Base-by-base conservation (phyloP, 2,888 invertebrate genomes). In the Dendrolimus pini region DNA sequence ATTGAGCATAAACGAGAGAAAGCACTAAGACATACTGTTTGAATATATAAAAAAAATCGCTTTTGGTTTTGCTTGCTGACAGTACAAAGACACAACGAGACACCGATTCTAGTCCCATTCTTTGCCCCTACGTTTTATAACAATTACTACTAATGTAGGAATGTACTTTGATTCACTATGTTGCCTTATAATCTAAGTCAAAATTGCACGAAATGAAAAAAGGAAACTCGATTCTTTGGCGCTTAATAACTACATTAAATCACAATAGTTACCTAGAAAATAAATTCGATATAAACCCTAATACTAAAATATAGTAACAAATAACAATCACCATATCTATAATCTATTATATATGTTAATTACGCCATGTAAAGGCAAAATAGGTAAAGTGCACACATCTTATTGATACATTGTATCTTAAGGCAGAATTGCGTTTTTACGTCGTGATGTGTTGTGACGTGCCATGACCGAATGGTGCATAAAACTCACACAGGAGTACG, bases 211-310 rank as follows among this genome's bases (percentile, higher is more conserved):
- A 75, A 30, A 30, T 30, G 30, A 30, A 65, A 68, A 76, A 75
- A 76, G 81, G 82, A 80, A 85, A 80, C 77, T 75, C 67, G 69
- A 77, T 79, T 85, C 89, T 89, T 89, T 89, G 89, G 89, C 77
- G 75, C 85, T 85, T 87, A 85, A 66, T 64, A 82, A 78, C 77
- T 80, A 80, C 61, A 70, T 72, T 74, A 77, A 83, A 87, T 85
- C 85, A 87, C 83, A 83, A 79, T 71, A 69, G 64, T 53, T 69
- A 69, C 67, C 65, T 68, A 72, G 65, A 68, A 75, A 78, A 75
- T 75, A 83, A 83, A 85, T 80, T 82, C 80, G 78, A 80, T 80
- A 75, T 62, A 70, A 73, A 72, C 71, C 68, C 70, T 72, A 68
- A 70, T 66, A 30, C 63, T 65, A 67, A 69, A 70, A 30, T 74